phyloP scores from a whole-genome alignment of 2,888 invertebrate species.

The Leptarthrus brevirostris region DNA sequence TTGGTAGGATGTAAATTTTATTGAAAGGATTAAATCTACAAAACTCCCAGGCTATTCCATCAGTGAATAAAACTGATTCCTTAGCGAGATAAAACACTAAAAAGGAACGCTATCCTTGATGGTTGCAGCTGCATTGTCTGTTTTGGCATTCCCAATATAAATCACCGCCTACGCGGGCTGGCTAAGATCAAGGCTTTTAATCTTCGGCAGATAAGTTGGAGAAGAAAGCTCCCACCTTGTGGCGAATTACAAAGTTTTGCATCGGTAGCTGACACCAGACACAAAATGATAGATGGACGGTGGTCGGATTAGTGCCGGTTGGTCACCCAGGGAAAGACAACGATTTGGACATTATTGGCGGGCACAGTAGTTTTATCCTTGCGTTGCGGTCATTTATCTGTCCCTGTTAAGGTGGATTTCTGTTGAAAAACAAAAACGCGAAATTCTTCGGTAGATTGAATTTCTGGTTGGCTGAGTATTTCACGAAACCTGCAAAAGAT shows the following conservation, averaged over 20 bases:
- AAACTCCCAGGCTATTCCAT: too few relatives aligned
- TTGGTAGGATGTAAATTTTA: too few relatives aligned
- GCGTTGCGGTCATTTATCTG: constrained; percentile 37
- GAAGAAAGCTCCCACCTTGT: constrained; percentile 29
- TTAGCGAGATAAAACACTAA: background rate
- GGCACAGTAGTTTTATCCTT: constrained; percentile 29
- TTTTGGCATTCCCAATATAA: constrained; percentile 33
- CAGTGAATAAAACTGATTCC: too few relatives aligned
- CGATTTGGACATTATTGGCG: background rate
- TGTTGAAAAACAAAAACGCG: constrained; percentile 15
- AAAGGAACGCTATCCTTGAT: background rate
- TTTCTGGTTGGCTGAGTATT: constrained; percentile 34
- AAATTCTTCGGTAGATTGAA: constrained; percentile 7
- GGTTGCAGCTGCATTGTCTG: constrained; percentile 29
- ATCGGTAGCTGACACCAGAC: constrained; percentile 38
- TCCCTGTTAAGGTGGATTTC: constrained; percentile 11
- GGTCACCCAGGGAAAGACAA: background rate
- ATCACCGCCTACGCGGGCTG: constrained; percentile 29
- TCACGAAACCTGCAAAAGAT: constrained; percentile 1
- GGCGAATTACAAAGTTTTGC: background rate
- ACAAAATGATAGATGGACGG: constrained; percentile 25
- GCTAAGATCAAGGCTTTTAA: constrained; percentile 30
- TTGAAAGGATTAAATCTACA: too few relatives aligned
- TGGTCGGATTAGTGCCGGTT: constrained; percentile 16
- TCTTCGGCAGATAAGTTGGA: constrained; percentile 27